A percentile compares a stretch with the other conserved stretches of the same genome.
Evolutionary conservation across 2,888 invertebrate species (phyloP).

Genomic region (Antitype chi): DNA sequence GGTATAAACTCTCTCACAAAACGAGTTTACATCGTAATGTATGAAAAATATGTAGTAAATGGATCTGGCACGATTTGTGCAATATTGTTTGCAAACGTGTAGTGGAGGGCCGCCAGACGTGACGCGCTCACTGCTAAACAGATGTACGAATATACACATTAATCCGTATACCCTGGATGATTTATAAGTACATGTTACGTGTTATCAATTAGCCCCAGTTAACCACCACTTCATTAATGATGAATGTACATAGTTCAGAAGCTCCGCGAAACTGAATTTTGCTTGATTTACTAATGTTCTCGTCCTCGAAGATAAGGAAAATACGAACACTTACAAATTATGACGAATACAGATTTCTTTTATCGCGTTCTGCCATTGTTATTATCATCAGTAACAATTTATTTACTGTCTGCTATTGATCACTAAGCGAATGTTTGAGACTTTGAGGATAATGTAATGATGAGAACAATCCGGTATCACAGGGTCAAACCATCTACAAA

Average conservation of each 20-base stretch:
- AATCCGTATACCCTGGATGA: slow-evolving; percentile 58
- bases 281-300: slow-evolving; percentile 38
- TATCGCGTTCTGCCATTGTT: slow-evolving; percentile 17
- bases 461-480: slow-evolving; percentile 4
- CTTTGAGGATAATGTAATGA: slow-evolving; percentile 11
- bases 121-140: slow-evolving; percentile 54
- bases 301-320: slow-evolving; percentile 30
- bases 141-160: slow-evolving; percentile 51
- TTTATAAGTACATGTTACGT: slow-evolving; percentile 60
- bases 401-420: slow-evolving; percentile 36
- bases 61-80: slow-evolving; percentile 65
- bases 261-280: slow-evolving; percentile 27
- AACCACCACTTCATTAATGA: slow-evolving; percentile 56
- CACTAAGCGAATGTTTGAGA: slow-evolving; percentile 9
- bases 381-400: slow-evolving; percentile 29
- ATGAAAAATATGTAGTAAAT: slow-evolving; percentile 61
- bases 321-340: slow-evolving; percentile 23
- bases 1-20: slow-evolving; percentile 42
- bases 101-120: slow-evolving; percentile 60
- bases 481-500: slow-evolving; percentile 9
- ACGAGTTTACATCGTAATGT: slow-evolving; percentile 56
- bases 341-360: slow-evolving; percentile 35
- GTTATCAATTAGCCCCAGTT: slow-evolving; percentile 60
- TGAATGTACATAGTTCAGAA: slow-evolving; percentile 51
- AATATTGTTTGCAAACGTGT: slow-evolving; percentile 61